These are phyloP conservation scores for Acrossocheilus fasciatus DNA, from an alignment of 2,797 vertebrate genomes.

Conservation along the genomic window DNA sequence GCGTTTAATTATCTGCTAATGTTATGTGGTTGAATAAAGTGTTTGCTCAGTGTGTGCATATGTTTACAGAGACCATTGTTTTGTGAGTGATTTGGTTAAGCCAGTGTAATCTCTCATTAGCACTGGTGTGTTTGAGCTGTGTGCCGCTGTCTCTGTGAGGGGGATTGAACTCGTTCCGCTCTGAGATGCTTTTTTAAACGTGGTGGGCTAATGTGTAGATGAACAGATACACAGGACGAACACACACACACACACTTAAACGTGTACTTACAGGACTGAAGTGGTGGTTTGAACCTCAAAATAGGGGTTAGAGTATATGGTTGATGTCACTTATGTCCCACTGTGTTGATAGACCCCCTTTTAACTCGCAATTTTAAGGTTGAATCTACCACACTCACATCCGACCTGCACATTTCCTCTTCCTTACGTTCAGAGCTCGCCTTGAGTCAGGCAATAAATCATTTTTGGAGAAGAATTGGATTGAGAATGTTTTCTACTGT, in stretches of 20 bases:
- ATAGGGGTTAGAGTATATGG: neutral
- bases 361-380: neutral
- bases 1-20: constrained; percentile 45
- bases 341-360: constrained; percentile 11
- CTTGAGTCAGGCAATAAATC: neutral
- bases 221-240: neutral
- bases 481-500: neutral
- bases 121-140: constrained; percentile 64
- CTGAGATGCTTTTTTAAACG: constrained; percentile 3
- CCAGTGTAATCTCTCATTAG: constrained; percentile 69
- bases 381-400: constrained; percentile 14
- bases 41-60: constrained; percentile 23
- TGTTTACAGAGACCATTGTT: constrained; percentile 53
- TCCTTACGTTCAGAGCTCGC: neutral
- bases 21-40: constrained; percentile 31
- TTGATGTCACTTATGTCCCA: constrained; percentile 9
- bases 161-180: constrained; percentile 55
- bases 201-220: neutral
- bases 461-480: neutral
- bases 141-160: constrained; percentile 54
- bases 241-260: constrained; percentile 35
- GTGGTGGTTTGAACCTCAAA: constrained; percentile 18
- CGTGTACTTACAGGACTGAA: constrained; percentile 8
- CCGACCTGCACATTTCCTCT: constrained; percentile 1
- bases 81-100: constrained; percentile 67